Base-by-base conservation (phyloP, 2,888 invertebrate genomes). In the Coelinius sp. region DNA sequence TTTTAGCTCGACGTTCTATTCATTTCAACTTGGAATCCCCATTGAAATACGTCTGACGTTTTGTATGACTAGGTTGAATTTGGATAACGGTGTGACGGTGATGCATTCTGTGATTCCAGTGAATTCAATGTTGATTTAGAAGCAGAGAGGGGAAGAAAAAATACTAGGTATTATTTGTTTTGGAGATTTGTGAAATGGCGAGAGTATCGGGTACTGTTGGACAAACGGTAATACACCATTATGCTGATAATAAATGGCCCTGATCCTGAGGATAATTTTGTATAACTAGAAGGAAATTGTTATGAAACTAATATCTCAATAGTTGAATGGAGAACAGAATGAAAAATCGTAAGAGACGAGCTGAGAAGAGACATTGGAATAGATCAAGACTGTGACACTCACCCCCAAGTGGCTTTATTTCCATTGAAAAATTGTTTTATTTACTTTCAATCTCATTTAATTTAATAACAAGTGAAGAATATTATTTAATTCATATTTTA, bases 291-390 rank as follows among this genome's bases (percentile, higher is more conserved):
- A 27, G 27, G 20, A 25, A 14, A 56, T 56, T 14, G 14, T 4
- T 7, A 24, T 27, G n/a, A 14, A 56, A 1, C 12, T 3, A 2
- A 35, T 10, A 35, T 14, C 1, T 35, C 7, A 31, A 10, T 20
- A 0, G 2, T 35, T 31, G n/a, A 27, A 12, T 6, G n/a, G 24
- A 53, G 22, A 53, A 27, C 53, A 49, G 66, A 63, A 78, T 76
- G 83, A 83, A 80, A 81, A 79, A 82, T 75, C 80, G 83, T 74
- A 82, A 83, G 78, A 80, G 78, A 76, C 81, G 80, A 73, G 78
- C 77, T 56, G 78, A 74, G 73, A 83, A 81, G 77, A 78, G 78
- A 66, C 72, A 66, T 66, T 74, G 73, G 64, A 73, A 75, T 59
- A 71, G 76, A 71, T 74, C 75, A 75, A 76, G 75, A 78, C 76